Evolutionary conservation across 2,888 invertebrate genomes (phyloP), one percentile per base, ranked within the genome.

Genomic region (Drosophila dives): DNA sequence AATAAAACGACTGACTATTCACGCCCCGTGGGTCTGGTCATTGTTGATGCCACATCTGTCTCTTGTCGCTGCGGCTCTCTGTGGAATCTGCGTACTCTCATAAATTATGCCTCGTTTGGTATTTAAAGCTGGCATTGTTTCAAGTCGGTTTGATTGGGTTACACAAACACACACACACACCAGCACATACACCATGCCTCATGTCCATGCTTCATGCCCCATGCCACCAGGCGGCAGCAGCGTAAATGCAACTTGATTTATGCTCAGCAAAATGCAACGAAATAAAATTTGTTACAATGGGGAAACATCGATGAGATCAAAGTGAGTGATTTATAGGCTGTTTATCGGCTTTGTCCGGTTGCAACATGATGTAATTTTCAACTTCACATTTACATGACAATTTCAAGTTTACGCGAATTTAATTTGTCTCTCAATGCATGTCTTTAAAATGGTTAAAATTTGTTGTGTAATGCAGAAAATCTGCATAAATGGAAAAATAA

Each of bases 301-400:
- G 66, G 73, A 79, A 45, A 89, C 80, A 89, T 85, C 82, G 85
- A 86, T 74, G 82, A 80, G 85, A 89, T 89, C 85, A 87, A 81
- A 84, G 53, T 80, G 81, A 71, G 65, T 89, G 87, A 86, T 86
- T 89, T 86, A 86, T 86, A 62, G 82, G 75, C 80, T 77, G 72
- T 87, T 84, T 86, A 85, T 84, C 80, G 75, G 73, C 67, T 55
- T 49, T 54, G 56, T 32, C 23, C 56, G 29, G 54, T 62, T 67
- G 58, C 62, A 83, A 86, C 88, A 79, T 77, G 64, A 75, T 79
- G 79, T 79, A 80, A 80, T 80, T 73, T 73, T 80, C 63, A 73
- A 55, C 73, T 55, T 64, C 58, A 72, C 81, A 77, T 80, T 80
- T 69, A 62, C 72, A 80, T 76, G 77, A 69, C 77, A 72, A 36